Evolutionary conservation across 1,140 invertebrate species (phyloP).

Genomic region (Riptortus pedestris): DNA sequence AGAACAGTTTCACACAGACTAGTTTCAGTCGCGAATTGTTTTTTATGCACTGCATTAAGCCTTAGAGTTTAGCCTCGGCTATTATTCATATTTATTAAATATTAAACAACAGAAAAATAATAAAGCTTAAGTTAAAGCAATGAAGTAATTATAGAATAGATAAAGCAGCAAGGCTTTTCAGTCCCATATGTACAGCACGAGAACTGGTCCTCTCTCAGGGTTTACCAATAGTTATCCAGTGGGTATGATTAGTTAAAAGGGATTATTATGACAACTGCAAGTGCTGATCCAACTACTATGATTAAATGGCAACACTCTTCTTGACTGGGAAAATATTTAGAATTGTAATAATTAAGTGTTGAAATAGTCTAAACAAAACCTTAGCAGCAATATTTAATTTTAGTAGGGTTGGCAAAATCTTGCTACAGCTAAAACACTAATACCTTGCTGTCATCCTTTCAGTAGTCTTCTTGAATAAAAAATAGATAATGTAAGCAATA

Average conservation of each 20-base stretch:
- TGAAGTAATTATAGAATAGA: not conserved
- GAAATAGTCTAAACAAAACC: too few relatives aligned
- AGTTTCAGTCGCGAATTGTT: not conserved
- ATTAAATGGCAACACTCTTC: too few relatives aligned
- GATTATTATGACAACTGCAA: too few relatives aligned
- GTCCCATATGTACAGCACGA: not conserved
- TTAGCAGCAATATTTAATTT: too few relatives aligned
- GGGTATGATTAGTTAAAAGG: not conserved
- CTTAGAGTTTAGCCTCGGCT: not conserved
- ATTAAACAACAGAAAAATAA: not conserved
- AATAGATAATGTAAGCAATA: too few relatives aligned
- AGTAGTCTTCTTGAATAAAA: too few relatives aligned
- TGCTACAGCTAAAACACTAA: too few relatives aligned
- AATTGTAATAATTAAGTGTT: too few relatives aligned
- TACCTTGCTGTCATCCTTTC: too few relatives aligned
- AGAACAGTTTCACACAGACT: not conserved
- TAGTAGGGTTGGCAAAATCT: too few relatives aligned
- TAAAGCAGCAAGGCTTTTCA: not conserved
- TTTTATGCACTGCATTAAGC: not conserved
- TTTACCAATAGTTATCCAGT: not conserved
- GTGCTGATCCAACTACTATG: too few relatives aligned
- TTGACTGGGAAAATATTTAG: too few relatives aligned
- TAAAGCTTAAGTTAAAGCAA: not conserved
- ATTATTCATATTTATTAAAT: not conserved
- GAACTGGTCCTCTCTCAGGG: not conserved